phyloP scores from a whole-genome alignment of 2,797 vertebrate species.

The Buphagus erythrorhynchus region DNA sequence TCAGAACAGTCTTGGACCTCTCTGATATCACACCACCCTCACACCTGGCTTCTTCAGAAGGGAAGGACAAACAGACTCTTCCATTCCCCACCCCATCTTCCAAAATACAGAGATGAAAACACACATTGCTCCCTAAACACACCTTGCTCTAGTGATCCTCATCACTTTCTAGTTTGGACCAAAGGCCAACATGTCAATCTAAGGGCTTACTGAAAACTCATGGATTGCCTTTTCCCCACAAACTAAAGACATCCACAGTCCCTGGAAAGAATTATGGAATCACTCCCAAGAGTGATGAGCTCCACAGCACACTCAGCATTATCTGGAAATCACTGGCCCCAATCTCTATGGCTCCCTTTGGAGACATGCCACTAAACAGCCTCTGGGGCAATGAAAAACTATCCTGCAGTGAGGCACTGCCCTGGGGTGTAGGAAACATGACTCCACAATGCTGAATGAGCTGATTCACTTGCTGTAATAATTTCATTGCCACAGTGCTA shows the following conservation, averaged over 20 bases:
- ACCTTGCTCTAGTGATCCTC: background rate
- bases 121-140: background rate
- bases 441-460: background rate
- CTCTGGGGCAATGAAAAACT: background rate
- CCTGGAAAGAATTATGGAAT: background rate
- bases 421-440: background rate
- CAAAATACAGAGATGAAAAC: background rate
- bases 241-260: background rate
- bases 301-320: background rate
- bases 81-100: background rate
- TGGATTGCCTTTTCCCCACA: background rate
- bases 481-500: background rate
- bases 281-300: background rate
- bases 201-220: background rate
- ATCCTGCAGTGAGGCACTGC: background rate
- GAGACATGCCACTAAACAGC: background rate
- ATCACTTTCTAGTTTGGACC: background rate
- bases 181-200: background rate
- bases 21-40: background rate
- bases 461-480: background rate
- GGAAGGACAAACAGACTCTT: background rate
- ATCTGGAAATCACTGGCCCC: background rate
- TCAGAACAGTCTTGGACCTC: background rate
- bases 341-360: background rate
- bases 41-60: background rate